Evolutionary conservation across 2,797 vertebrate genomes (phyloP), one percentile per base, ranked within the genome.

Genomic region (Hemibagrus guttatus): DNA sequence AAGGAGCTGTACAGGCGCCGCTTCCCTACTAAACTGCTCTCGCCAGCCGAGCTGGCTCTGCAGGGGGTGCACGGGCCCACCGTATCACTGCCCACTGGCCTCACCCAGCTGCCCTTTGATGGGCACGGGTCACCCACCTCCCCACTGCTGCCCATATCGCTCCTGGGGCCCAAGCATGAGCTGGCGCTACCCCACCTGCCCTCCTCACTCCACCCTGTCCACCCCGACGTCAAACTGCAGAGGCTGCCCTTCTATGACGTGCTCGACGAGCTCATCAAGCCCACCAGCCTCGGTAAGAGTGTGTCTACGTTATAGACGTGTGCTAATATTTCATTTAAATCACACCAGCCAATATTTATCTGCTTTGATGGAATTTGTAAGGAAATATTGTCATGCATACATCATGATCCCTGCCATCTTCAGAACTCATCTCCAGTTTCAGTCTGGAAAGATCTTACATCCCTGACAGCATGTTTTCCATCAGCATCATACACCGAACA

Each of bases 1-100:
- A 99, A 99, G 94, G 98, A 99, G 95, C 97, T 99, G 84, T 99
- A 99, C 93, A 94, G 98, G 91, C 95, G 98, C 52, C 96, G 98
- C 90, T 99, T 99, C 92, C 98, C 98, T 5, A 97, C 98, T 93
- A 99, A 99, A 93, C 97, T 99, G 94, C 94, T 98, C 81, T 97
- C 96, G 13, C 97, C 97, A 3, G 96, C 97, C 49, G 98, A 99
- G 92, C 95, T 98, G 92, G 95, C 96, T 46, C 92, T 98, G 90
- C 91, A 97, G 68, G 96, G 94, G 8, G 96, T 97, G 5, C 98
- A 98, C 93, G 96, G 97, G 68, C 96, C 96, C 71, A 92, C 94
- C 86, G 82, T 93, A 2, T 96, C 97, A 58, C 95, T 98, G 93
- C 96, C 98, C 9, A 93, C 96, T 5, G 90, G 97, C 83, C 93